phyloP scores from a whole-genome alignment of 2,113 vertebrate genomes.

The Cairina moschata region DNA sequence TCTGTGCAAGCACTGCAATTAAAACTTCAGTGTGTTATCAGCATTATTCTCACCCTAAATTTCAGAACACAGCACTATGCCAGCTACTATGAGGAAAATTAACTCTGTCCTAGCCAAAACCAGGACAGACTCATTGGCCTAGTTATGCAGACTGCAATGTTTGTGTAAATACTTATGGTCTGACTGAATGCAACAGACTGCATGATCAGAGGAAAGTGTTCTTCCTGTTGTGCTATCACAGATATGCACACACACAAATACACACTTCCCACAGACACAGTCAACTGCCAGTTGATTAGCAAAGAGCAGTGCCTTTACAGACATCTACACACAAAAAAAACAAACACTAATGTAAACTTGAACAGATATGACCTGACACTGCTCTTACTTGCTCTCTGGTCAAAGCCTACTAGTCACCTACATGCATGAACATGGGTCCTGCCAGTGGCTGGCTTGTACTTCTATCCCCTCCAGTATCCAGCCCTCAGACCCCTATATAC shows the following conservation, averaged over 20 bases:
- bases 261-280: rapidly evolving
- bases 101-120: too few relatives aligned
- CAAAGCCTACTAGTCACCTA: not conserved
- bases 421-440: rapidly evolving
- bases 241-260: not conserved
- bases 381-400: not conserved
- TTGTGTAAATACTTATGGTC: not conserved
- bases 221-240: not conserved
- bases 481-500: not conserved
- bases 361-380: not conserved
- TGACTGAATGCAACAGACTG: not conserved
- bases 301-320: not conserved
- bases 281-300: not conserved
- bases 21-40: too few relatives aligned
- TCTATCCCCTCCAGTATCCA: not conserved
- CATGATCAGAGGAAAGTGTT: not conserved
- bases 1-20: too few relatives aligned
- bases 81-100: too few relatives aligned
- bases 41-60: too few relatives aligned
- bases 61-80: too few relatives aligned
- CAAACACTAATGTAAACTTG: rapidly evolving
- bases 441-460: rapidly evolving
- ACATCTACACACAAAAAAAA: too few relatives aligned
- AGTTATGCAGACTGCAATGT: not conserved
- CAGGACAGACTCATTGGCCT: not conserved